These are phyloP conservation scores for Phylloscopus trochiloides DNA, from an alignment of 2,113 vertebrate species.

Conservation along the genomic window DNA sequence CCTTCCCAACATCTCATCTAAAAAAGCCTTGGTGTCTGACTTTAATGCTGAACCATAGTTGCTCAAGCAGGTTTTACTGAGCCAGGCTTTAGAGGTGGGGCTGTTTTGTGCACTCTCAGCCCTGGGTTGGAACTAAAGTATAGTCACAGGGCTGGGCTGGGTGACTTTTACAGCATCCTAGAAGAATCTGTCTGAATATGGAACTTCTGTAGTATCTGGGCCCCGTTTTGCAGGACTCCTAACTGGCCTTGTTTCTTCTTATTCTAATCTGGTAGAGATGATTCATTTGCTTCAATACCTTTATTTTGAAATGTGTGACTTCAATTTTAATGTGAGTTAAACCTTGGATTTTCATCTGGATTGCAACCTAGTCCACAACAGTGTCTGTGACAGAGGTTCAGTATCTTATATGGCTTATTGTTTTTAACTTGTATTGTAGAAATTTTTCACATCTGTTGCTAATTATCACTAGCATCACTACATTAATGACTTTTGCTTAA, in stretches of 20 bases:
- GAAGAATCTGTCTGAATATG: not conserved
- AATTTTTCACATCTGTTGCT: not conserved
- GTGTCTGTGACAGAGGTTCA: not conserved
- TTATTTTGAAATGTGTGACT: not conserved
- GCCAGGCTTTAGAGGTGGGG: not conserved
- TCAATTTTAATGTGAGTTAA: not conserved
- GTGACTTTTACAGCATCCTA: not conserved
- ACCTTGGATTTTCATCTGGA: not conserved
- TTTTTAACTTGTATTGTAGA: not conserved
- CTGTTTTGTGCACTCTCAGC: not conserved
- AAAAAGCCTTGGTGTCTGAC: not conserved
- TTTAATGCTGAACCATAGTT: not conserved
- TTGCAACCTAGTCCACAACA: not conserved
- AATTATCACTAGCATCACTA: not conserved
- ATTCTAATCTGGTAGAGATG: not conserved
- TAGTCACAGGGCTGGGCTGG: not conserved
- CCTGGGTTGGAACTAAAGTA: not conserved
- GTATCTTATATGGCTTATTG: not conserved
- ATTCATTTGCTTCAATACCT: not conserved
- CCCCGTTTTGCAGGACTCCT: not conserved
- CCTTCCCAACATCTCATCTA: too few relatives aligned
- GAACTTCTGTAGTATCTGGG: not conserved
- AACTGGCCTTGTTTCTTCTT: not conserved
- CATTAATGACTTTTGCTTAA: not conserved
- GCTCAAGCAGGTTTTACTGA: not conserved